Conservation (phyloP, 1,140 invertebrate genomes). For the Dinoponera quadriceps region DNA sequence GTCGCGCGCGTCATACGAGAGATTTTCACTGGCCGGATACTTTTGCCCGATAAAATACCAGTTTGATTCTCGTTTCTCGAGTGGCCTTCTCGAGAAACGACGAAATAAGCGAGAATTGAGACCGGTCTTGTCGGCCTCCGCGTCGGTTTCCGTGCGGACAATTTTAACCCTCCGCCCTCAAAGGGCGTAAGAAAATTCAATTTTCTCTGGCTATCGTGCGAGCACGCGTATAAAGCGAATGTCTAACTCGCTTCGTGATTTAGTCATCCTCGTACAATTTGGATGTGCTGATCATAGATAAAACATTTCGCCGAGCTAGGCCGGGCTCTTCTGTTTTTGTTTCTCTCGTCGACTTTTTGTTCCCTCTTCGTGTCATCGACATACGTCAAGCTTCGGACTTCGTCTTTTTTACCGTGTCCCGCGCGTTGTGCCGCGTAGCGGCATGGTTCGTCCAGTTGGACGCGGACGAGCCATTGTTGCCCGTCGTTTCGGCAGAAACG, state of each 20-base stretch:
- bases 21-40: no score
- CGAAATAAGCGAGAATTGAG: no score
- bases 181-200: neutral
- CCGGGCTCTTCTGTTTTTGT: neutral
- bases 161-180: neutral
- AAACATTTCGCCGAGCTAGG: slow-evolving; percentile 2
- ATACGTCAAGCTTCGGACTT: slow-evolving; percentile 36
- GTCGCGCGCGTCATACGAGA: neutral
- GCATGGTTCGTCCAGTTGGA: slow-evolving; percentile 8
- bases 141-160: no score
- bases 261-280: no score
- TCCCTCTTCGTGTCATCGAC: slow-evolving; percentile 41
- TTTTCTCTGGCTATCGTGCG: no score
- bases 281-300: neutral
- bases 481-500: slow-evolving; percentile 18
- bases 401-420: slow-evolving; percentile 46
- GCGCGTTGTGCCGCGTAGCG: neutral
- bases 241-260: no score
- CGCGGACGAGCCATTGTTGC: slow-evolving; percentile 47
- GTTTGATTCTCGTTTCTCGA: no score
- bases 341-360: neutral
- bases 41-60: no score
- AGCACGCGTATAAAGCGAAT: no score
- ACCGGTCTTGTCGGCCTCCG: no score
- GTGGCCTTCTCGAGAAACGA: no score